Conservation (phyloP, 37 sponge, comb jelly and placozoan species). For the Halichondria panicea region DNA sequence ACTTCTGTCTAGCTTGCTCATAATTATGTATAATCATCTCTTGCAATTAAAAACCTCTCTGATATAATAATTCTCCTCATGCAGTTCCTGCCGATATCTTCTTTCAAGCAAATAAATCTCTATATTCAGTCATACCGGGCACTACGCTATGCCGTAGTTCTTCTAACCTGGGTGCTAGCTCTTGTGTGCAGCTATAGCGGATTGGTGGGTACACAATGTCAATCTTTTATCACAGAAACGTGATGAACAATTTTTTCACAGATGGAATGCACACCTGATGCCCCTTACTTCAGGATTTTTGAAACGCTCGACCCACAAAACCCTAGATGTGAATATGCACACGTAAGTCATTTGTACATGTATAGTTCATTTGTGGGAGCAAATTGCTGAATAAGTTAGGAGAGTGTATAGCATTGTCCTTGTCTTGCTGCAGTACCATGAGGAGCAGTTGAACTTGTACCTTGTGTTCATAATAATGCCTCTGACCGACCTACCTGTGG, state of each 20-base stretch:
- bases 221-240: background rate
- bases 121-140: background rate
- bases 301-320: background rate
- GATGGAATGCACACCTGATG: conserved; percentile 24
- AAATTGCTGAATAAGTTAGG: background rate
- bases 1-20: too few species aligned
- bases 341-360: background rate
- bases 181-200: conserved; percentile 6
- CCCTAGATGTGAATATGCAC: conserved; percentile 20
- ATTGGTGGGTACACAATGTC: conserved; percentile 4
- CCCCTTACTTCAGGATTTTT: background rate
- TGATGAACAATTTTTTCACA: background rate
- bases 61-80: background rate
- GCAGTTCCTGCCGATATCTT: background rate
- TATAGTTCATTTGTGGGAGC: background rate
- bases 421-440: conserved; percentile 8
- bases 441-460: background rate
- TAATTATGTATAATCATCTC: too few species aligned
- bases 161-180: conserved; percentile 1
- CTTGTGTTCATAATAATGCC: conserved; percentile 25
- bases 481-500: background rate
- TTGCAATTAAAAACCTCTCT: too few species aligned
- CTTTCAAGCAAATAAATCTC: background rate
- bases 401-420: background rate
- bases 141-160: conserved; percentile 6